Evolutionary conservation across 1,140 invertebrate species (phyloP).

Genomic region (Drosophila pachea): DNA sequence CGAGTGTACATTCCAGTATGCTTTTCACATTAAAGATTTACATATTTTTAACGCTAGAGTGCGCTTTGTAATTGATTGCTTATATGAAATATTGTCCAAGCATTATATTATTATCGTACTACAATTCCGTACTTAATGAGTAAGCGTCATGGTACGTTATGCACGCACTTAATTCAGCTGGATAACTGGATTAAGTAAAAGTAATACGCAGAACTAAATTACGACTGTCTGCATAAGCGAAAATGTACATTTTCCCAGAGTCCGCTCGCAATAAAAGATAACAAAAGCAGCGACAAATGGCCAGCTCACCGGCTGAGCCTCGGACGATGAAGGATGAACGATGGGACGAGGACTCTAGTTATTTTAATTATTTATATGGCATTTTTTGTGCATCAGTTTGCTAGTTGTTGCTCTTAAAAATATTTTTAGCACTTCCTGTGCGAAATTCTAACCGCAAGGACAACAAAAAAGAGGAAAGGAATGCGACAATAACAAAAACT

Average conservation of each 20-base stretch:
- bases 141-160: background rate
- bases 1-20: no score
- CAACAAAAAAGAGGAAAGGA: slow-evolving; percentile 6
- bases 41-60: no score
- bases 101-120: no score
- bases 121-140: no score
- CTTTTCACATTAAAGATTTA: no score
- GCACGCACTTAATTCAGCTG: slow-evolving; percentile 29
- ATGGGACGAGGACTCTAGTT: slow-evolving; percentile 18
- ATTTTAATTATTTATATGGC: slow-evolving; percentile 47
- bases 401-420: slow-evolving; percentile 30
- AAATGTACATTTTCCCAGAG: slow-evolving; percentile 37
- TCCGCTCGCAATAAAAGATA: slow-evolving; percentile 19
- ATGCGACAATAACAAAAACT: background rate
- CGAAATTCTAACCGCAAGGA: slow-evolving; percentile 38
- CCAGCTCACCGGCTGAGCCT: slow-evolving; percentile 9
- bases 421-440: slow-evolving; percentile 51
- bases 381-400: slow-evolving; percentile 18
- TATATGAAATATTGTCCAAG: no score
- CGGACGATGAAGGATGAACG: background rate
- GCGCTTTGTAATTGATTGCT: no score
- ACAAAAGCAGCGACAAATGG: slow-evolving; percentile 37
- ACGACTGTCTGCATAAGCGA: slow-evolving; percentile 19
- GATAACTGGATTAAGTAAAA: slow-evolving; percentile 28
- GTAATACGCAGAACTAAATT: slow-evolving; percentile 34